Base-by-base conservation (phyloP, 2,888 invertebrate species). In the Oxycera nigricornis region DNA sequence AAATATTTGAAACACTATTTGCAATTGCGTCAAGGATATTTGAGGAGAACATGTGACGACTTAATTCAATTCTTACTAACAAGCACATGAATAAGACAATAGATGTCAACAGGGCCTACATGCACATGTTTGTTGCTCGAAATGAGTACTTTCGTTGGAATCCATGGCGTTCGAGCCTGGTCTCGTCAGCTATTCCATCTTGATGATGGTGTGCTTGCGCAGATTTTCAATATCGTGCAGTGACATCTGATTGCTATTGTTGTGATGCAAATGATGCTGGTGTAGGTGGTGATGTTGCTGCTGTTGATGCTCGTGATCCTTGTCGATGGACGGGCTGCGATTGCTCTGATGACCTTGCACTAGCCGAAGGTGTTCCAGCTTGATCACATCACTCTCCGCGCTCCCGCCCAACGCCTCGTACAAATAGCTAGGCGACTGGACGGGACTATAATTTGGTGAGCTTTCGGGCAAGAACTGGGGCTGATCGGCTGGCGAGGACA, bases 271-370 rank as follows among this genome's bases (percentile, higher is more conserved):
- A 79, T 46, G 26, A 76, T 52, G 55, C 17, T 70, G 70, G 14
- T 24, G 24, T 2, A 41, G 28, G 1, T 55, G 70, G 4, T 72
- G 57, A 14, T 35, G 28, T 24, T 72, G 73, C 20, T 79, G 78
- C 1, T 77, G 77, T 7, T 75, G 76, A 2, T 74, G 75, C 3
- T 76, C 76, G 7, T 77, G 76, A 6, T 79, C 78, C 1, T 77
- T 85, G 39, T 85, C 85, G 73, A 84, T 78, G 0, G 85, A 84
- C 6, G 83, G 80, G 74, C 82, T 82, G 11, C 85, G 82, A 73
- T 81, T 84, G 28, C 70, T 67, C 20, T 73, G 22, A 61, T 73
- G 55, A 22, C 35, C 31, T 2, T 73, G 55, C 22, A 73, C 22
- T 41, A 72, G 62, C 1, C 55, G 50, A 3, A 68, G 3, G 11